phyloP scores from a whole-genome alignment of 2,113 vertebrate species.

The Serinus canaria region DNA sequence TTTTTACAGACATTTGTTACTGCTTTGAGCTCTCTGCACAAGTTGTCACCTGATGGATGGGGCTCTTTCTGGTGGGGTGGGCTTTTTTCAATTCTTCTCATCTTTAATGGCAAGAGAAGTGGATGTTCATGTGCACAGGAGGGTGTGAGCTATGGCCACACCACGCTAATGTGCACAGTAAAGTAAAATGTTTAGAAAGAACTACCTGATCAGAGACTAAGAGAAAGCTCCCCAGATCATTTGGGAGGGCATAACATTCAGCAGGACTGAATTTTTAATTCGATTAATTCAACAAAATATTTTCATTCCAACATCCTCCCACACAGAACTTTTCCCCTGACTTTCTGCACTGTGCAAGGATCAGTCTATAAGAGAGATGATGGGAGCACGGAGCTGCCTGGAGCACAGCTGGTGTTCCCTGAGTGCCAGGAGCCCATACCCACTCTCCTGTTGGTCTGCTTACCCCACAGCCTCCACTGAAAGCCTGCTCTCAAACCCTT shows the following conservation, averaged over 20 bases:
- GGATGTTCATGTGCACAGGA: neutral
- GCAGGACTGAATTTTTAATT: neutral
- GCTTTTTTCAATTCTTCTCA: neutral
- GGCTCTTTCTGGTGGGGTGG: neutral
- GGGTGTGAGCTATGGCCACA: neutral
- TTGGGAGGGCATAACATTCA: neutral
- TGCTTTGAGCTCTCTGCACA: conserved; percentile 49
- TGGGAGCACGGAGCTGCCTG: neutral
- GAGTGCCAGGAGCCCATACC: neutral
- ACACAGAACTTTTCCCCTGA: neutral
- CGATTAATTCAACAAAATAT: neutral
- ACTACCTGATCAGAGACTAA: neutral
- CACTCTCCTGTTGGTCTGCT: neutral
- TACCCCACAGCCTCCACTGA: neutral
- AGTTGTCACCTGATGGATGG: conserved; percentile 55
- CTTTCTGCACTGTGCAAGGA: neutral
- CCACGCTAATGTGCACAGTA: neutral
- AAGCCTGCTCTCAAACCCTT: neutral
- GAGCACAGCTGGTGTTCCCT: neutral
- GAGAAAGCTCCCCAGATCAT: neutral
- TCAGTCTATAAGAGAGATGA: neutral
- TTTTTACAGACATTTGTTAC: conserved; percentile 73
- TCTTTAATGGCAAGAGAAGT: neutral
- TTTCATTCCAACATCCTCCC: neutral
- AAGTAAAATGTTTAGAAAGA: neutral